phyloP scores from a whole-genome alignment of 1,140 invertebrate genomes.

The Calycopis cecrops region DNA sequence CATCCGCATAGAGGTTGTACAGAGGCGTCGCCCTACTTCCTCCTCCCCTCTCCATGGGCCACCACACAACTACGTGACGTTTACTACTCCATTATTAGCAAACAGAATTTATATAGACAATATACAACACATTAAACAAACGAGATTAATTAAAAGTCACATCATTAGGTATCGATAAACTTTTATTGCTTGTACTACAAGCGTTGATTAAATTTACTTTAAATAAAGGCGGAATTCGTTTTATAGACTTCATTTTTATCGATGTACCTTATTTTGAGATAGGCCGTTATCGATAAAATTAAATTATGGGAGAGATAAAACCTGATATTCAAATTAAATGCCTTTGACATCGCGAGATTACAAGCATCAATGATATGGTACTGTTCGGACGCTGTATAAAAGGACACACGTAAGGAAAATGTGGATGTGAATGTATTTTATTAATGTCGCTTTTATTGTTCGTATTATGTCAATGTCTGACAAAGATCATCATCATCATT shows the following conservation, averaged over 20 bases:
- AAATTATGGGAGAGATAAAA: conserved; percentile 61
- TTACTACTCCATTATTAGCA: neutral
- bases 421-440: conserved; percentile 36
- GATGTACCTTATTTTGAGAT: conserved; percentile 25
- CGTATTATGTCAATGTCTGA: too few species aligned
- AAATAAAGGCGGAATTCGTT: conserved; percentile 27
- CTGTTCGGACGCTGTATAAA: conserved; percentile 36
- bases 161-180: conserved; percentile 5
- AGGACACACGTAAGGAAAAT: conserved; percentile 43
- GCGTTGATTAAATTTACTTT: conserved; percentile 9
- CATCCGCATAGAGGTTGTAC: too few species aligned
- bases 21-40: too few species aligned
- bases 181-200: conserved; percentile 8
- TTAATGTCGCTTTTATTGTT: too few species aligned
- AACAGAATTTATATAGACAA: too few species aligned
- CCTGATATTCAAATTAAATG: conserved; percentile 72
- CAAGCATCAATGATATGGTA: conserved; percentile 57
- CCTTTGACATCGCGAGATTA: conserved; percentile 71
- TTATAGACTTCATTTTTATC: conserved; percentile 35
- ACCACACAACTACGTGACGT: neutral
- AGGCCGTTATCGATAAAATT: conserved; percentile 62
- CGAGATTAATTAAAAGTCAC: conserved; percentile 6
- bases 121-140: neutral
- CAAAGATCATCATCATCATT: too few species aligned
- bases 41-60: too few species aligned